Base-by-base conservation (phyloP, 2,113 vertebrate species). In the Callaeas wilsoni region DNA sequence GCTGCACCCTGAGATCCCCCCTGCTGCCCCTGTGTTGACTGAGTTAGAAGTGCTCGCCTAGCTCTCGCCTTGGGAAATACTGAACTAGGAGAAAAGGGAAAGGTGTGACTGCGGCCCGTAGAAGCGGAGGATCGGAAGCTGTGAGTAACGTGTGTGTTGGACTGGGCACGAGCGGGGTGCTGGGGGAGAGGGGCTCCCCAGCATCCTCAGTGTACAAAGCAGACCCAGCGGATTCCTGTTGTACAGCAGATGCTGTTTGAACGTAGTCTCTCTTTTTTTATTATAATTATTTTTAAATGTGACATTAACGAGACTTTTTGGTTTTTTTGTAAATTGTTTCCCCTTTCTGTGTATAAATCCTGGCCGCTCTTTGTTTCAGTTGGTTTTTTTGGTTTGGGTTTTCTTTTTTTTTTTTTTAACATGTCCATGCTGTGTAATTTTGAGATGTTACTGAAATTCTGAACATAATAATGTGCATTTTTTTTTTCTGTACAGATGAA, bases 401-500 rank as follows among this genome's bases (percentile, higher is more conserved):
- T 49, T 4, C 2, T 29, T 44, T 41, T 41, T 18, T 63, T 29
- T 68, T 89, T 87, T 98, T 89, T 98, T 98, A n/a, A 98, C 97
- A 94, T 97, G 97, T 98, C 95, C 98, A 98, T 98, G 98, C 98
- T 98, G 98, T 99, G 98, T 98, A 98, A 98, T 98, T 98, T 98
- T 98, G 98, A 98, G 97, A 97, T 98, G 98, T 98, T 98, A 98
- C 98, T 78, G 94, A 98, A 97, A 98, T 98, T 98, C 98, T 98
- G 98, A 98, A 98, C 98, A 98, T 98, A 98, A 98, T 98, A 98
- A 98, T 98, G 97, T 98, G 98, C 98, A 91, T 68, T 89, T 97
- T 97, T 98, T 98, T 98, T 98, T 98, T 98, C 98, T 99, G 98
- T 99, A 99, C 98, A 99, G 99, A 98, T 97, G 98, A 98, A 98